Evolutionary conservation across 2,888 invertebrate genomes (phyloP).

Genomic region (Protula sp.): DNA sequence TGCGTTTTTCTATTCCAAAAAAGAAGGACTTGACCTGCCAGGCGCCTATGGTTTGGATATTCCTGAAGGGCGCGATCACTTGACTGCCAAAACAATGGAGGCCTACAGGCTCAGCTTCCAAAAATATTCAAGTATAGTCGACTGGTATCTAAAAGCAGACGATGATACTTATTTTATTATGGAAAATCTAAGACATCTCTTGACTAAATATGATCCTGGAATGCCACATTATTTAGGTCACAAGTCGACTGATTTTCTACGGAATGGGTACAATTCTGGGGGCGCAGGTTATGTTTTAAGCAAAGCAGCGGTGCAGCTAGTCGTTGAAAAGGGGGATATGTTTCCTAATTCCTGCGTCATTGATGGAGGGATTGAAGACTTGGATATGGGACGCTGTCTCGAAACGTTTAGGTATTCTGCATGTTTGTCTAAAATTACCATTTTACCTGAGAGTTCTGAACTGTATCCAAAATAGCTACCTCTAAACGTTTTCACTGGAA

Average conservation of each 20-base stretch:
- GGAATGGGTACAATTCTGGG: slow-evolving; percentile 55
- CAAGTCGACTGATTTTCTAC: slow-evolving; percentile 38
- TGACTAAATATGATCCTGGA: slow-evolving; percentile 67
- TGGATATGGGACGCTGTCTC: slow-evolving; percentile 12
- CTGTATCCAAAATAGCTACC: too few species aligned
- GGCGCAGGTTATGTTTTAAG: slow-evolving; percentile 83
- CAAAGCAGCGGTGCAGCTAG: slow-evolving; percentile 67
- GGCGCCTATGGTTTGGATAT: slow-evolving; percentile 64
- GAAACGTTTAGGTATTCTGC: slow-evolving; percentile 5
- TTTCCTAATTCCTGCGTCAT: slow-evolving; percentile 1
- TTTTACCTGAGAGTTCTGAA: too few species aligned
- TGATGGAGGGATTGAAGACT: slow-evolving; percentile 11
- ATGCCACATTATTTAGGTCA: slow-evolving; percentile 74
- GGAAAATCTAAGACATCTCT: slow-evolving; percentile 86
- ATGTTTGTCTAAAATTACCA: too few species aligned
- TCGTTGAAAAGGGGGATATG: slow-evolving; percentile 57
- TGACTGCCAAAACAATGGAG: slow-evolving; percentile 95
- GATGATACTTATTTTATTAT: slow-evolving; percentile 96
- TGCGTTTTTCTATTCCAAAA: slow-evolving; percentile 4
- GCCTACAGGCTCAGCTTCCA: slow-evolving; percentile 74
- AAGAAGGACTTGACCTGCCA: not conserved
- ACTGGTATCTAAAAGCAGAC: slow-evolving; percentile 93
- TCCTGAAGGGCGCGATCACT: slow-evolving; percentile 76
- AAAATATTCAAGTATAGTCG: slow-evolving; percentile 73
- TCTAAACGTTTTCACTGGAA: too few species aligned